These are phyloP conservation scores for Chloroceryle aenea DNA, from an alignment of 2,113 vertebrate species.

Conservation along the genomic window DNA sequence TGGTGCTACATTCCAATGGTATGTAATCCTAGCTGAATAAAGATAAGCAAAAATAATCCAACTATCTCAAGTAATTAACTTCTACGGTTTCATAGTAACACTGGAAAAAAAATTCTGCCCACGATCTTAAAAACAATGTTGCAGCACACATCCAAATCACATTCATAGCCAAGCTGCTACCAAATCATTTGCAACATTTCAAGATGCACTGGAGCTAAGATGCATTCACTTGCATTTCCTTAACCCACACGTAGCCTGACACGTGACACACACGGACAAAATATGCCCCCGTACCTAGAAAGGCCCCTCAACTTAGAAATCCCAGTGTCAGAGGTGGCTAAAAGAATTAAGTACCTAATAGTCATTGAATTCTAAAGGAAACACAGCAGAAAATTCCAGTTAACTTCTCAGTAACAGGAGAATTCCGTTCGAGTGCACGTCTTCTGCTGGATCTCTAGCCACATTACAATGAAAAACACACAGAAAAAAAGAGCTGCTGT, in stretches of 20 bases:
- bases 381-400: not conserved
- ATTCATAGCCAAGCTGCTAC: not conserved
- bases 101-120: slow-evolving; percentile 44
- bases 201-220: not conserved
- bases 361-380: not conserved
- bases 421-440: not conserved
- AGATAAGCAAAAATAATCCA: slow-evolving; percentile 77
- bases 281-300: not conserved
- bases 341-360: not conserved
- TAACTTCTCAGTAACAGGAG: not conserved
- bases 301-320: no score
- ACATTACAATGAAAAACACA: not conserved
- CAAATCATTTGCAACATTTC: not conserved
- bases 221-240: not conserved
- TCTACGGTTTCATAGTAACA: slow-evolving; percentile 56
- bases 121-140: slow-evolving; percentile 38
- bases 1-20: slow-evolving; percentile 68
- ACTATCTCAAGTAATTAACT: slow-evolving; percentile 78
- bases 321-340: no score
- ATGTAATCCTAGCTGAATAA: slow-evolving; percentile 66
- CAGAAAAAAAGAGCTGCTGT: not conserved
- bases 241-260: not conserved
- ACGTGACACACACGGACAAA: not conserved
- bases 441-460: not conserved
- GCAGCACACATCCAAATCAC: not conserved